Evolutionary conservation across 1,140 invertebrate genomes (phyloP), one percentile per base, ranked within the genome.

Genomic region (Bombus waltoni): DNA sequence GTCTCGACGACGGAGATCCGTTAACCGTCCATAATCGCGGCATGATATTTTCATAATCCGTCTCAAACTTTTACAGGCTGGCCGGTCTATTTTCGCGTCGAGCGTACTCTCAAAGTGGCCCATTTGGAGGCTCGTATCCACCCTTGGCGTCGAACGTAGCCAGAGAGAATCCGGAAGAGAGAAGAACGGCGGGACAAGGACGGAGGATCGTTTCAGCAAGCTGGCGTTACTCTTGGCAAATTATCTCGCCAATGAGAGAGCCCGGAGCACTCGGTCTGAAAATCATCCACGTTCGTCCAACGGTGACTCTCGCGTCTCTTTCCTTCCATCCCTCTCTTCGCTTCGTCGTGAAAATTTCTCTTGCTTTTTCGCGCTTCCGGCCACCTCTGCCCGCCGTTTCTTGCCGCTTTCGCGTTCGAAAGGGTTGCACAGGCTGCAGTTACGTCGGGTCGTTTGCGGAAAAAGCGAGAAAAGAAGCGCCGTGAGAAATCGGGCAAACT

Each of bases 151-250:
- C 83, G 73, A 75, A 75, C 44, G 57, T 15, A 59, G 40, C 5
- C 32, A 22, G 79, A 38, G 79, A 47, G 81, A 47, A 66, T 32
- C 25, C 35, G 44, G 8, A 44, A 74, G 65, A 62, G 79, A 32
- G 32, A 32, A 32, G 32, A 71, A 81, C 25, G 35, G 66, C 28
- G 59, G 15, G 40, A 73, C 28, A 53, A 71, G 57, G 72, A 74
- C 88, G 59, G 81, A 84, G 85, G 53, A 81, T 90, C 81, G n/a
- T 89, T 91, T 44, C 53, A 83, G 71, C 84, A 87, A 86, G 66
- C 87, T 57, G 84, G 71, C 78, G 87, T 90, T 75, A 88, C 81
- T 86, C 86, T 82, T 88, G 73, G 73, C 84, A 88, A 91, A 91
- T 91, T 90, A 90, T 90, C 84, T 86, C 81, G 81, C 57, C 81